These are phyloP conservation scores for Atherinomorus stipes DNA, from an alignment of 2,113 vertebrate genomes.

Conservation along the genomic window DNA sequence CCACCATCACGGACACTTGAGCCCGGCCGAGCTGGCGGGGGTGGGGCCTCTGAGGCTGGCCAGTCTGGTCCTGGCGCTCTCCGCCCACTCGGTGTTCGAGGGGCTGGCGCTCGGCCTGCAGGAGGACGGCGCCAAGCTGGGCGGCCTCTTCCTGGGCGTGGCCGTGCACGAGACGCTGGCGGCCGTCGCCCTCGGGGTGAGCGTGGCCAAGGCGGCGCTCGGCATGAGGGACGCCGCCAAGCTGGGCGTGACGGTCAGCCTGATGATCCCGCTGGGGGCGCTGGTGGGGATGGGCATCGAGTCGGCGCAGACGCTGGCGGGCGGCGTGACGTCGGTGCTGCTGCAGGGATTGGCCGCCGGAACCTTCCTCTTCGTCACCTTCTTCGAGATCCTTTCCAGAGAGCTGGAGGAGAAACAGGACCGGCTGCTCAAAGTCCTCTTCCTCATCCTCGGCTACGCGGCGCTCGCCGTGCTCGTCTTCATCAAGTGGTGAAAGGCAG, in stretches of 20 bases:
- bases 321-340: slow-evolving; percentile 83
- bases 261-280: slow-evolving; percentile 91
- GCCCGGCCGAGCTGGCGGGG: slow-evolving; percentile 74
- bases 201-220: slow-evolving; percentile 85
- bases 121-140: slow-evolving; percentile 85
- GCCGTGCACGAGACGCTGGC: slow-evolving; percentile 91
- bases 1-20: slow-evolving; percentile 78
- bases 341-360: slow-evolving; percentile 90
- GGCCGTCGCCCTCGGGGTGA: slow-evolving; percentile 89
- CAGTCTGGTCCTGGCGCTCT: slow-evolving; percentile 88
- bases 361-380: slow-evolving; percentile 93
- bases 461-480: slow-evolving; percentile 86
- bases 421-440: slow-evolving; percentile 92
- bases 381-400: slow-evolving; percentile 91
- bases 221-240: slow-evolving; percentile 86
- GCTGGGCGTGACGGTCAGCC: slow-evolving; percentile 85
- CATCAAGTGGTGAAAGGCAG: slow-evolving; percentile 87
- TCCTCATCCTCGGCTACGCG: slow-evolving; percentile 89
- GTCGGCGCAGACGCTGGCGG: slow-evolving; percentile 80
- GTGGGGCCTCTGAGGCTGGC: slow-evolving; percentile 87
- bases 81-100: slow-evolving; percentile 91
- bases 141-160: slow-evolving; percentile 89
- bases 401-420: slow-evolving; percentile 92
- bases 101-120: slow-evolving; percentile 93
- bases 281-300: slow-evolving; percentile 88